A percentile compares a stretch with the other conserved stretches of the same genome.
These are phyloP conservation scores for Molorchus minor DNA, from an alignment of 2,888 invertebrate species.

Conservation along the genomic window DNA sequence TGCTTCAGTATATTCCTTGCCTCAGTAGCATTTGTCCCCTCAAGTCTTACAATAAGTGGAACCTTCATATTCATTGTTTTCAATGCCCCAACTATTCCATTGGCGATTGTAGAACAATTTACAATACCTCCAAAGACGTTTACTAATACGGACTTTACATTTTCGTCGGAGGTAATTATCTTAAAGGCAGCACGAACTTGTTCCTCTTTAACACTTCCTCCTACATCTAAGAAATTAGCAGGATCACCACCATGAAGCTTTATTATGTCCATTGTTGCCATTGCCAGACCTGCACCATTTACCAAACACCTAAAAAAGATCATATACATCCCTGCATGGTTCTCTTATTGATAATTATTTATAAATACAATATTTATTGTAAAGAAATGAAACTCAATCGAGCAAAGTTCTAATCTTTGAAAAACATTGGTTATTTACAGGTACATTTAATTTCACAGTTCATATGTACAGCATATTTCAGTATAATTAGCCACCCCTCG, in stretches of 20 bases:
- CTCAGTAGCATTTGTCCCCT: conserved; percentile 91
- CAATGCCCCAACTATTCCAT: conserved; percentile 91
- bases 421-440: too few species aligned
- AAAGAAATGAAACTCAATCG: too few species aligned
- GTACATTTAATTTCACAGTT: too few species aligned
- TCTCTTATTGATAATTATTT: too few species aligned
- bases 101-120: conserved; percentile 96
- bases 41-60: conserved; percentile 92
- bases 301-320: conserved; percentile 71
- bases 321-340: not conserved
- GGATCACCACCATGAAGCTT: conserved; percentile 95
- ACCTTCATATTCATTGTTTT: conserved; percentile 80
- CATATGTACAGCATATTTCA: too few species aligned
- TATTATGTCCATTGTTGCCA: conserved; percentile 99
- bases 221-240: conserved; percentile 98
- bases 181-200: conserved; percentile 94
- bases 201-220: conserved; percentile 93
- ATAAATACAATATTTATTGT: too few species aligned
- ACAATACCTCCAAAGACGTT: conserved; percentile 99
- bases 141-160: conserved; percentile 94
- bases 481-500: too few species aligned
- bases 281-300: conserved; percentile 98
- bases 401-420: too few species aligned
- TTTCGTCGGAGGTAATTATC: conserved; percentile 85
- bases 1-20: conserved; percentile 85